Evolutionary conservation across 2,113 vertebrate genomes (phyloP).

Genomic region (Glareola pratincola): DNA sequence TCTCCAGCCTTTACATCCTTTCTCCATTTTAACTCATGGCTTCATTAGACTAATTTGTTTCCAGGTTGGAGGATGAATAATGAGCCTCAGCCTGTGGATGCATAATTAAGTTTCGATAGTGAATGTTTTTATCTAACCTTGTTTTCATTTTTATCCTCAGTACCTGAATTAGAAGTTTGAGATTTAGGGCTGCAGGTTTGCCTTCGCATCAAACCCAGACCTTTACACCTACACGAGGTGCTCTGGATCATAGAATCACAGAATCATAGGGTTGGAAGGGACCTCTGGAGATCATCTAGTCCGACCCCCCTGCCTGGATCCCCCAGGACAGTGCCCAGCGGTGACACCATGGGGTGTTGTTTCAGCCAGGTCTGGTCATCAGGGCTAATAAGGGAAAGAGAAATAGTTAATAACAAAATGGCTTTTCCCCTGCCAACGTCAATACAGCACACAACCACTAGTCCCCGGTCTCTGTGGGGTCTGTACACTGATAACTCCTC

Average conservation of each 20-base stretch:
- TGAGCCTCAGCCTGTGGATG: conserved; percentile 28
- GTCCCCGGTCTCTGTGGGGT: fast-evolving
- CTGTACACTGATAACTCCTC: neutral
- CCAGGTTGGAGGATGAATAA: conserved; percentile 63
- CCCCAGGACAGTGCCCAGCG: neutral
- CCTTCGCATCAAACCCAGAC: neutral
- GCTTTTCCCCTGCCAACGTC: neutral
- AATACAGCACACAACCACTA: neutral
- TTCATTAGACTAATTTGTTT: conserved; percentile 62
- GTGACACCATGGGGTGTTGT: neutral
- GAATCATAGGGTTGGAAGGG: too few species aligned
- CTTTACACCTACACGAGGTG: neutral
- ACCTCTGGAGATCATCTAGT: too few species aligned
- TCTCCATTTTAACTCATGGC: conserved; percentile 42
- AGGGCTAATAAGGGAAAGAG: neutral
- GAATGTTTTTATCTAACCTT: conserved; percentile 56
- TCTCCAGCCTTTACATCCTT: conserved; percentile 13
- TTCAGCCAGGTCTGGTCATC: neutral
- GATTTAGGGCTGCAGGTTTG: neutral
- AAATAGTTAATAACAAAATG: neutral
- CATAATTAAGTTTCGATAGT: conserved; percentile 59
- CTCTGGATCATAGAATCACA: too few species aligned
- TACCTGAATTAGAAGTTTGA: conserved; percentile 1
- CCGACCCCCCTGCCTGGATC: neutral
- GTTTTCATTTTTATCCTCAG: conserved; percentile 36